Conservation (phyloP, 2,797 vertebrate genomes). For the Acanthornis magna region DNA sequence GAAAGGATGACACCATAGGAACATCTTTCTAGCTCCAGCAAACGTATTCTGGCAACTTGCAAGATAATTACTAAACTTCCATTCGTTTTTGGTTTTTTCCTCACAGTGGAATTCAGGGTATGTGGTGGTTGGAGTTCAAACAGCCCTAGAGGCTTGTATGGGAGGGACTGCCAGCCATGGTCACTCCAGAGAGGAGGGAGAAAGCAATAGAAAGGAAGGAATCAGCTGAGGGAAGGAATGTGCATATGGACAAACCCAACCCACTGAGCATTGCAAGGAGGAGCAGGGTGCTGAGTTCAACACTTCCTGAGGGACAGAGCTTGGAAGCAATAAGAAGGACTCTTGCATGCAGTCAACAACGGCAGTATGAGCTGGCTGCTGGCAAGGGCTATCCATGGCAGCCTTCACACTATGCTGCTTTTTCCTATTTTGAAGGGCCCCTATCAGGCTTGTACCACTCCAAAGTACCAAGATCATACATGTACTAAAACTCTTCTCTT, state of each 20-base stretch:
- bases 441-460: neutral
- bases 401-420: neutral
- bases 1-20: conserved; percentile 11
- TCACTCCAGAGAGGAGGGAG: neutral
- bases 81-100: neutral
- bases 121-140: conserved; percentile 7
- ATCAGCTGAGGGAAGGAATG: neutral
- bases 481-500: neutral
- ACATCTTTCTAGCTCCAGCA: neutral
- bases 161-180: neutral
- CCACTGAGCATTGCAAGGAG: neutral
- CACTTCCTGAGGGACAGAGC: neutral
- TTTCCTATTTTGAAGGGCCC: neutral
- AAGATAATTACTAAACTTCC: conserved; percentile 5
- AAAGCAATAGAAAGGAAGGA: neutral
- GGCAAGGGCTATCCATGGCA: neutral
- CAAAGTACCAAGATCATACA: neutral
- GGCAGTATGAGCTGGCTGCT: neutral
- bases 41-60: conserved; percentile 11
- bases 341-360: neutral
- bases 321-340: neutral
- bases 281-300: neutral
- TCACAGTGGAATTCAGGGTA: conserved; percentile 3
- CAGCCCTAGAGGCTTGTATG: neutral
- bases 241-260: neutral